These are phyloP conservation scores for Didymodactylos carnosus DNA, from an alignment of 2,888 invertebrate genomes.

Conservation along the genomic window DNA sequence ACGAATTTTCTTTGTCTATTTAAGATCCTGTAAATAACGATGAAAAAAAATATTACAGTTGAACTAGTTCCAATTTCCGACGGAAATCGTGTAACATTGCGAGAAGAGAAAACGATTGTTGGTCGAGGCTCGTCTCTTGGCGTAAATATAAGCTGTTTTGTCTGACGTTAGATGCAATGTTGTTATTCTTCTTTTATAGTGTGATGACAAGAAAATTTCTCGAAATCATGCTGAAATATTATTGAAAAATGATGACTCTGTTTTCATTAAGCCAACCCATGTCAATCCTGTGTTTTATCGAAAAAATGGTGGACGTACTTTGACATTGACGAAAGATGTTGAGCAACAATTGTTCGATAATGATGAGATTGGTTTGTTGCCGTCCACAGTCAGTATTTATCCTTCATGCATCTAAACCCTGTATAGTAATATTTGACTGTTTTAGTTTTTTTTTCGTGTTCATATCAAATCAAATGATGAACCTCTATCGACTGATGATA, in stretches of 20 bases:
- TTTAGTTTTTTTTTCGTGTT: neutral
- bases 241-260: neutral
- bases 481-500: too few relatives aligned
- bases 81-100: neutral
- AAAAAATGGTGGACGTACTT: neutral
- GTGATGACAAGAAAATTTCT: neutral
- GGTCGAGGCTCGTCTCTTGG: neutral
- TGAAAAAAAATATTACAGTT: neutral
- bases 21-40: neutral
- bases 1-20: too few relatives aligned
- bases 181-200: neutral
- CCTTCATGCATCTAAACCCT: too few relatives aligned
- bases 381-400: too few relatives aligned
- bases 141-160: neutral
- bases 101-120: neutral
- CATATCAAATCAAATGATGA: too few relatives aligned
- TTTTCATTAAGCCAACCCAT: neutral
- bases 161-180: too few relatives aligned
- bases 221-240: neutral
- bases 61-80: neutral
- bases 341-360: neutral
- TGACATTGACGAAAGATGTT: neutral
- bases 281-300: neutral
- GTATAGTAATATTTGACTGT: too few relatives aligned
- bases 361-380: neutral